Evolutionary conservation across 2,113 vertebrate species (phyloP).

Genomic region (Callopanchax toddi): DNA sequence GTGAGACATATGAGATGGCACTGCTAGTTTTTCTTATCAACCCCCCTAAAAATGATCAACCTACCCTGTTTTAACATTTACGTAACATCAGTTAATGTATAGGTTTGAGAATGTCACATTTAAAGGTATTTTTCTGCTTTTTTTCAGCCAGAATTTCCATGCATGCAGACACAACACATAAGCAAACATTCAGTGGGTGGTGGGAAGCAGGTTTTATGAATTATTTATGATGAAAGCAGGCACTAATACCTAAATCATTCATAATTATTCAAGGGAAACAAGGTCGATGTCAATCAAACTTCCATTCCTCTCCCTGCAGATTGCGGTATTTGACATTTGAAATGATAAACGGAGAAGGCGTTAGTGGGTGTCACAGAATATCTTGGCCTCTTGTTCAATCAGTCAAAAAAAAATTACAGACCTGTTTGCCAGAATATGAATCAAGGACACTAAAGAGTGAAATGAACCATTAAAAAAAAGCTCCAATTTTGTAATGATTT

Average conservation of each 20-base stretch:
- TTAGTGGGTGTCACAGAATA: conserved; percentile 31
- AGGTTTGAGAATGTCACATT: no score
- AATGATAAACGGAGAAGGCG: conserved; percentile 51
- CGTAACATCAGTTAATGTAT: neutral
- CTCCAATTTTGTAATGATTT: neutral
- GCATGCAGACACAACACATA: neutral
- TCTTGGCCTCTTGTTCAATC: conserved; percentile 41
- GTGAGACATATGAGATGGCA: no score
- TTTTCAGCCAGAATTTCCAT: neutral
- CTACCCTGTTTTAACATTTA: no score
- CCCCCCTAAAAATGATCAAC: no score
- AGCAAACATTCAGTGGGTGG: conserved; percentile 26
- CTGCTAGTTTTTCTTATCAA: no score
- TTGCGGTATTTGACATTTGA: conserved; percentile 37
- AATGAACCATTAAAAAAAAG: neutral
- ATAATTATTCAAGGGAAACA: conserved; percentile 71
- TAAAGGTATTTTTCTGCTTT: neutral
- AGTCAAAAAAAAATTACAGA: conserved; percentile 52
- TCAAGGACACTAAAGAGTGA: neutral
- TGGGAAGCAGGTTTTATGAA: conserved; percentile 49
- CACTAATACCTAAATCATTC: conserved; percentile 69
- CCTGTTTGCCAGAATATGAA: conserved; percentile 46
- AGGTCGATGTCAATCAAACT: conserved; percentile 70
- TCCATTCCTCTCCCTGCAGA: conserved; percentile 40
- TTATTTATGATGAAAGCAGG: conserved; percentile 73